Base-by-base conservation (phyloP, 1,140 invertebrate genomes). In the Cydia pomonella region DNA sequence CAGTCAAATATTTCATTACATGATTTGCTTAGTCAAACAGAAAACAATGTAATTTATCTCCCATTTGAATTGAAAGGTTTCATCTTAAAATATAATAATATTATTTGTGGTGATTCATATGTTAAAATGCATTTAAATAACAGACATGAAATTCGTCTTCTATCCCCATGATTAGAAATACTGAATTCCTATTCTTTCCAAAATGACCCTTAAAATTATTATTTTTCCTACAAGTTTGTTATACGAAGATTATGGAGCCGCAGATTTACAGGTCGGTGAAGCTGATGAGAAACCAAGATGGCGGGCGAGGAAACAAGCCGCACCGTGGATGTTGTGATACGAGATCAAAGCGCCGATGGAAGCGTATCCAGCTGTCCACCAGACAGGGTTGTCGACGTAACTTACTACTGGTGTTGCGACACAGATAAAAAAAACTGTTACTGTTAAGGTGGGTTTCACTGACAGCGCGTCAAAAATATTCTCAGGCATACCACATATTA, bases 271-370 rank as follows among this genome's bases (percentile, higher is more conserved):
- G 53, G 53, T 23, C n/a, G 47, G 47, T 18, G 53, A 53, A n/a
- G 53, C 53, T 59, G 53, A 59, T 59, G 53, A 21, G 53, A 53
- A n/a, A 2, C 18, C 18, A 23, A 21, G 53, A 59, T 59, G 53
- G 53, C 53, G 53, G 21, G 53, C 53, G 53, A 59, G 53, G 53
- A 59, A 59, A 59, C 53, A 59, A 59, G 53, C 53, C 53, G 53
- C 21, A 59, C 9, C 53, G 53, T 59, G 53, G 53, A 59, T 59
- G 53, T 23, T 59, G 18, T 23, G 53, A 59, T 59, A 59, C 53
- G 53, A 23, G 53, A 59, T 59, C 53, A 59, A 59, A 59, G 53
- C 53, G 53, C 53, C 53, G 53, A 59, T 59, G 53, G 21, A 59
- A 23, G 18, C 53, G 53, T 53, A 18, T 6, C 50, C 16, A 59